Evolutionary conservation across 2,888 invertebrate genomes (phyloP), one percentile per base, ranked within the genome.

Genomic region (Platycnemis pennipes): DNA sequence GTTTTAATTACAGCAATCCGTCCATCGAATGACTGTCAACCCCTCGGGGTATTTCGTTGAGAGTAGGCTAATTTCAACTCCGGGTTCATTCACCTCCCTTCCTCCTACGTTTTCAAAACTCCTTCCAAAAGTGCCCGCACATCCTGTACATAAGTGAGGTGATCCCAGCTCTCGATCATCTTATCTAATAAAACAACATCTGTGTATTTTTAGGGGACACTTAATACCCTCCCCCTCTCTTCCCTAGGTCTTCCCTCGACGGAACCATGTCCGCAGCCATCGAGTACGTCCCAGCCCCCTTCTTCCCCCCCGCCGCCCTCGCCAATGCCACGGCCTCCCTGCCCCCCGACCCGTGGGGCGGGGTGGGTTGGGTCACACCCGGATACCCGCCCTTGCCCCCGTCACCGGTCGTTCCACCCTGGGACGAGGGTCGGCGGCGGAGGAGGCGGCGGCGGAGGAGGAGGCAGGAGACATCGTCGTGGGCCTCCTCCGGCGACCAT

Each of bases 361-460:
- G 63, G 63, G 77, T 37, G 31, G 42, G 63, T 37, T 91, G 91
- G 91, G 63, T 44, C 26, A 63, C 91, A 1, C 56, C 91, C n/a
- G 91, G 44, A 37, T 63, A 87, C 11, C 87, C 87, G 7, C 44
- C 53, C 2, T 31, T 53, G 22, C 63, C 63, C 3, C 37, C 63
- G 44, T 42, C 26, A n/a, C n/a, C n/a, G 13, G 42, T 37, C 42
- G 42, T 13, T 26, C 22, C 37, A 19, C 13, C 56, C 56, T 8
- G 31, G 63, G 63, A n/a, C n/a, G n/a, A 44, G 8, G 63, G 63
- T 13, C 42, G 87, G 45, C n/a, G 77, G 77, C 45, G 87, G 45
- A 26, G 46, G 26, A 2, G 91, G 44, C 44, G 44, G 63, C 37
- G 89, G 26, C 37, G n/a, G 42, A 22, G 49, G 89, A 3, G 56